phyloP scores from a whole-genome alignment of 1,140 invertebrate genomes.

The Daktulosphaira vitifoliae region DNA sequence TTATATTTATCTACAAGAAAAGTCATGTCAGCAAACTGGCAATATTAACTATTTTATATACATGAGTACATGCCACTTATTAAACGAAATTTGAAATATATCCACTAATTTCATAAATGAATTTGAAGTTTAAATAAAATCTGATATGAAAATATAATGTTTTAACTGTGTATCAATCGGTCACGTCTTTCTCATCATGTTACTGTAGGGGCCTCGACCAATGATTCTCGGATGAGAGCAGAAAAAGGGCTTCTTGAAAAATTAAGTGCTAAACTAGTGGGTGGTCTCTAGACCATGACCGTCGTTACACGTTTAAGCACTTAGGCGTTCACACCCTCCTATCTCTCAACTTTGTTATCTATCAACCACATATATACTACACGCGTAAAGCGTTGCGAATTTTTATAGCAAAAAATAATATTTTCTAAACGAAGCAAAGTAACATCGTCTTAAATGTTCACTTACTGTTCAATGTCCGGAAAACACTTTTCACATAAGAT shows the following conservation, averaged over 20 bases:
- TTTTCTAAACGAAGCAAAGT: background rate
- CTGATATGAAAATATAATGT: too few species aligned
- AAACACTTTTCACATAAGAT: constrained; percentile 61
- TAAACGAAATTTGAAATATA: too few species aligned
- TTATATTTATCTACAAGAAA: too few species aligned
- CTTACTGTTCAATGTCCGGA: constrained; percentile 62
- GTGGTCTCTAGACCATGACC: constrained; percentile 28
- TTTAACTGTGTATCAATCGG: constrained; percentile 11
- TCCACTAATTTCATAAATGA: too few species aligned
- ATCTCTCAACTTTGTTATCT: constrained; percentile 8
- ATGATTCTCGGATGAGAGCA: constrained; percentile 23
- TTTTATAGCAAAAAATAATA: background rate
- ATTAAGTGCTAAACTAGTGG: constrained; percentile 25
- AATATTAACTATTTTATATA: too few species aligned
- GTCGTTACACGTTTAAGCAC: constrained; percentile 31
- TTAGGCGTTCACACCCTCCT: constrained; percentile 15
- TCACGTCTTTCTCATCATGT: constrained; percentile 8
- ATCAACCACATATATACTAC: constrained; percentile 15
- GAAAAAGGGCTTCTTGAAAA: constrained; percentile 32
- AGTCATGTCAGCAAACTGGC: too few species aligned
- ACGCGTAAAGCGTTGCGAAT: background rate
- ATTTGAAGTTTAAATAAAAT: too few species aligned
- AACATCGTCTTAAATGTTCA: constrained; percentile 37
- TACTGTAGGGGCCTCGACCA: background rate
- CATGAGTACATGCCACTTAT: too few species aligned